These are phyloP conservation scores for Mythimna impura DNA, from an alignment of 2,888 invertebrate species.

Conservation along the genomic window DNA sequence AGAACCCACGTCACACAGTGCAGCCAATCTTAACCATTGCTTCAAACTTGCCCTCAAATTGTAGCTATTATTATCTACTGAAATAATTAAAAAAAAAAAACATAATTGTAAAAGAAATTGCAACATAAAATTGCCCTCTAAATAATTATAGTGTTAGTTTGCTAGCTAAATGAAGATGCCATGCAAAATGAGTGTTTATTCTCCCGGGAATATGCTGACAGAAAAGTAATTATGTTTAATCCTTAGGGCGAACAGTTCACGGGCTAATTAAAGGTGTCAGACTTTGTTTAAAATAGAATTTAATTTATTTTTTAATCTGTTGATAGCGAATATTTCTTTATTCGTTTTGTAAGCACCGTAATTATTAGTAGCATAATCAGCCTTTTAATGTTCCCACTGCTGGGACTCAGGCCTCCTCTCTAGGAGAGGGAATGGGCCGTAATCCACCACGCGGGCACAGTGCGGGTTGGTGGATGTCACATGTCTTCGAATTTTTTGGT, in stretches of 20 bases:
- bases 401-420: no score
- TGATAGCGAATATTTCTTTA: neutral
- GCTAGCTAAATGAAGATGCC: constrained; percentile 48
- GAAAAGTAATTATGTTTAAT: constrained; percentile 70
- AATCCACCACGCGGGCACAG: no score
- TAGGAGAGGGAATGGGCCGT: no score
- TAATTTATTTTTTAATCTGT: neutral
- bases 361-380: no score
- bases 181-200: constrained; percentile 58
- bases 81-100: no score
- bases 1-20: no score
- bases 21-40: no score
- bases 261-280: constrained; percentile 68
- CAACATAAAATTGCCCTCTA: constrained; percentile 1
- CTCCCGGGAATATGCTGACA: constrained; percentile 62
- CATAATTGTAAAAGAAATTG: neutral
- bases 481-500: no score
- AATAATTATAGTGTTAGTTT: constrained; percentile 51
- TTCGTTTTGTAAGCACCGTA: neutral
- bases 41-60: no score
- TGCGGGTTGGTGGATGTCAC: no score
- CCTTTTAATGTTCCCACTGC: no score
- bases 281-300: constrained; percentile 16
- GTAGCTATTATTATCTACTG: no score
- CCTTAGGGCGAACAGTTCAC: constrained; percentile 61